These are phyloP conservation scores for Clarias batrachus DNA, from an alignment of 2,113 vertebrate species.

Conservation along the genomic window DNA sequence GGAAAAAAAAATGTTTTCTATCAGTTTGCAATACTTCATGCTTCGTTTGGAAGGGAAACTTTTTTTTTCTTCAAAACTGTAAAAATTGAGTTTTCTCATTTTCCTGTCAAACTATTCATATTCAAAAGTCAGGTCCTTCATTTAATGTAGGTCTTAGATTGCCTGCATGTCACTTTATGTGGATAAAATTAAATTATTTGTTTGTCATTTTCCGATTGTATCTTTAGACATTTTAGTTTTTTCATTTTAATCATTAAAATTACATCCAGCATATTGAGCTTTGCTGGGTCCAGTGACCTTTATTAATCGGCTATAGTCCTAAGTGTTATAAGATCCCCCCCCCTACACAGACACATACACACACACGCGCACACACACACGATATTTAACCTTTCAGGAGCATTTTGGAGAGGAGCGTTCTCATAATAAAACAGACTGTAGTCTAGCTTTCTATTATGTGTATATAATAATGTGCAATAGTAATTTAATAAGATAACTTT, in stretches of 20 bases:
- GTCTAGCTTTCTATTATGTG: background rate
- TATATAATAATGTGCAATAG: background rate
- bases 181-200: background rate
- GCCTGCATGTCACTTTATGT: background rate
- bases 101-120: too few relatives aligned
- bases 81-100: too few relatives aligned
- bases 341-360: too few relatives aligned
- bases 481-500: background rate
- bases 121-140: background rate
- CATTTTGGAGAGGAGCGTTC: background rate
- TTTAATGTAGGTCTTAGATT: background rate
- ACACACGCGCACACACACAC: background rate
- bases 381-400: background rate
- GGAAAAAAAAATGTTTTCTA: too few relatives aligned
- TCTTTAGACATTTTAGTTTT: background rate
- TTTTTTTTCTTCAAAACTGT: too few relatives aligned
- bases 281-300: constrained; percentile 1
- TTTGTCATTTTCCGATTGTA: background rate
- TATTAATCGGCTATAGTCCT: background rate
- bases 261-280: background rate
- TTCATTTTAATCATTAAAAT: background rate
- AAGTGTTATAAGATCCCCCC: background rate
- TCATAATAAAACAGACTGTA: background rate
- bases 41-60: too few relatives aligned
- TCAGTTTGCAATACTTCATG: too few relatives aligned